phyloP scores from a whole-genome alignment of 2,113 vertebrate genomes.

The Panthera tigris region DNA sequence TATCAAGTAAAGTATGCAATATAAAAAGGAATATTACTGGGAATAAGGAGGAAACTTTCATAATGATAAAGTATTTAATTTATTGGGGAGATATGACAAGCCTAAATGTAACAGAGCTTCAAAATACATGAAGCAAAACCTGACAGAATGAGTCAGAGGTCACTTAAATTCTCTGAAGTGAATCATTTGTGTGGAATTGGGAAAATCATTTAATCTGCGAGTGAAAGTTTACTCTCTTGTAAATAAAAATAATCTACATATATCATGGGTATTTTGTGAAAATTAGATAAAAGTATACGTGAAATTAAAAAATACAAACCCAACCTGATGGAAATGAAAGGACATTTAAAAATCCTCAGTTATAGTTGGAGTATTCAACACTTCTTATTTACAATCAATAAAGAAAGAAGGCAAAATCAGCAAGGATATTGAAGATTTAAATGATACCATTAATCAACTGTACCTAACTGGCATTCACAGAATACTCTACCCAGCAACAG shows the following conservation, averaged over 20 bases:
- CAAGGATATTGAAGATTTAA: background rate
- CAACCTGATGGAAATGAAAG: background rate
- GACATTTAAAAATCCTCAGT: background rate
- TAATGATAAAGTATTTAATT: background rate
- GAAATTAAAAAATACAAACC: background rate
- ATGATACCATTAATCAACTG: background rate
- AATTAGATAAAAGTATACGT: background rate
- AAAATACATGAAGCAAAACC: constrained; percentile 39
- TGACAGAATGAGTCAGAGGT: background rate
- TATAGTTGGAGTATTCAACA: background rate
- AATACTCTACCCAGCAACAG: background rate
- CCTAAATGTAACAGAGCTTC: background rate
- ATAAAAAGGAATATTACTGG: background rate
- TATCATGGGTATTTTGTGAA: background rate
- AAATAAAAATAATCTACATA: background rate
- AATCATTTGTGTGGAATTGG: background rate
- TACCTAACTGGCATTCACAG: background rate
- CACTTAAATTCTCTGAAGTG: background rate
- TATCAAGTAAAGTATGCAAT: background rate
- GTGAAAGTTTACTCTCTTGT: background rate
- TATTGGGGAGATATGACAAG: background rate
- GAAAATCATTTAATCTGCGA: background rate
- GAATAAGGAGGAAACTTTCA: background rate
- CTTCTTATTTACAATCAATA: constrained; percentile 2
- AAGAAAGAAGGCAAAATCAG: background rate